phyloP scores from a whole-genome alignment of 2,888 invertebrate genomes.

The Criorhina ranunculi region DNA sequence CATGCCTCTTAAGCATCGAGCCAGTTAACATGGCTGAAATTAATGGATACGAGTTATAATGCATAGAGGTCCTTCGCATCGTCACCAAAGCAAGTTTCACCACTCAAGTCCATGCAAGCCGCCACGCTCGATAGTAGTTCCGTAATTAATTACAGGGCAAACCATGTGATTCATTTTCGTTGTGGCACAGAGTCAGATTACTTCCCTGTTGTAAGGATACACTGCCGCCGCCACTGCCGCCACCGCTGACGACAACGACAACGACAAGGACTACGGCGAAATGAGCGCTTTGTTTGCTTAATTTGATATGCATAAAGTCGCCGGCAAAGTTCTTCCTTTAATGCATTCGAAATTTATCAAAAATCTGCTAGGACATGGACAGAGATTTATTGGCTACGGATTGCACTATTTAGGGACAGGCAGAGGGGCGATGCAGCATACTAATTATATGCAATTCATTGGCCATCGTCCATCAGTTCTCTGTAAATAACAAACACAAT shows the following conservation, averaged over 20 bases:
- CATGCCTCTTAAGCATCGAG: constrained; percentile 68
- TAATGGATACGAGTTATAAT: constrained; percentile 60
- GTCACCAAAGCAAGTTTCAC: constrained; percentile 63
- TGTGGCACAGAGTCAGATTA: constrained; percentile 49
- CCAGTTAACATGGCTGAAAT: constrained; percentile 70
- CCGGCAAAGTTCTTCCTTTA: constrained; percentile 70
- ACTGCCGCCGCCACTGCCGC: neutral
- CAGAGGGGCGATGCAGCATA: constrained; percentile 26
- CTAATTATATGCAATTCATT: constrained; percentile 67
- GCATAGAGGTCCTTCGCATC: constrained; percentile 61
- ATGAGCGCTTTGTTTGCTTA: constrained; percentile 71
- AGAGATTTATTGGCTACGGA: constrained; percentile 71
- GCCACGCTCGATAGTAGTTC: constrained; percentile 47
- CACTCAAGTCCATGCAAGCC: constrained; percentile 63
- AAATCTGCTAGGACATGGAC: constrained; percentile 62
- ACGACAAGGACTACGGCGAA: constrained; percentile 25
- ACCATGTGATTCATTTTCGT: constrained; percentile 68
- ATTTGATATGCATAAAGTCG: constrained; percentile 75
- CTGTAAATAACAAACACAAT: constrained; percentile 70
- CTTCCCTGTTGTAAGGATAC: constrained; percentile 45
- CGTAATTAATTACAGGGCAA: constrained; percentile 70
- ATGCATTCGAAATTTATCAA: constrained; percentile 73
- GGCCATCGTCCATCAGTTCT: constrained; percentile 57
- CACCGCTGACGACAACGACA: neutral
- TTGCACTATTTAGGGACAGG: constrained; percentile 35